Conservation (phyloP, 1,140 invertebrate genomes). For the Marisa cornuarietis region DNA sequence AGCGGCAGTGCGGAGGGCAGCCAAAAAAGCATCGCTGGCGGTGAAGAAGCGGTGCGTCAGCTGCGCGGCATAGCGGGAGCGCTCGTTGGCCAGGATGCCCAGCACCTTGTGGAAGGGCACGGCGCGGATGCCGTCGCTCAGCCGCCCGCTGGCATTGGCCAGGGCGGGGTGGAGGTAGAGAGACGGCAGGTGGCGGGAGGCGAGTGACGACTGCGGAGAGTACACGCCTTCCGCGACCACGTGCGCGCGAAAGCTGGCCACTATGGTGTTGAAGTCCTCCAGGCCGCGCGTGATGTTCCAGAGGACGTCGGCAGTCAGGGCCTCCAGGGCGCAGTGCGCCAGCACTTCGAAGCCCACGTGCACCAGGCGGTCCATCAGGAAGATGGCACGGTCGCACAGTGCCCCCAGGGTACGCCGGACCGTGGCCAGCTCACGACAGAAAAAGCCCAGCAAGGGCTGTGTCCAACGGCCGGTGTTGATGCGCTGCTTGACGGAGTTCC, state of each 20-base stretch:
- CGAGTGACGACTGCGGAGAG: conserved; percentile 3
- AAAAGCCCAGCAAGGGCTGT: conserved; percentile 43
- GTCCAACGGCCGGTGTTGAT: conserved; percentile 59
- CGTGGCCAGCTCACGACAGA: conserved; percentile 53
- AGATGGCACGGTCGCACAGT: conserved; percentile 54
- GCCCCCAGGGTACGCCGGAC: conserved; percentile 45
- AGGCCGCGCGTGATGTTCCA: conserved; percentile 62
- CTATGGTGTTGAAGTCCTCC: conserved; percentile 63
- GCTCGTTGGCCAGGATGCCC: conserved; percentile 56
- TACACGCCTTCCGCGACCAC: conserved; percentile 15
- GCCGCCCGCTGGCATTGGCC: conserved; percentile 41
- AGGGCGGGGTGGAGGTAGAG: conserved; percentile 32
- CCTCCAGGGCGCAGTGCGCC: conserved; percentile 58
- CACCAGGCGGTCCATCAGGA: conserved; percentile 60
- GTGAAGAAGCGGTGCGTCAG: conserved; percentile 61
- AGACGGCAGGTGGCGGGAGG: conserved; percentile 1
- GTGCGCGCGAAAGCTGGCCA: conserved; percentile 26
- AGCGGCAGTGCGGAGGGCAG: conserved; percentile 39
- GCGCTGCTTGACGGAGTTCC: conserved; percentile 62
- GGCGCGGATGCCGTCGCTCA: conserved; percentile 47
- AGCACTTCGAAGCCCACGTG: conserved; percentile 62
- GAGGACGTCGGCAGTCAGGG: conserved; percentile 55
- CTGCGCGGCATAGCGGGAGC: conserved; percentile 59
- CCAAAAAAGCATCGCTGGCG: conserved; percentile 55
- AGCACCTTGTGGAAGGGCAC: conserved; percentile 60